A percentile compares a stretch with the other conserved stretches of the same genome.
These are phyloP conservation scores for Tribolium castaneum DNA, from an alignment of 1,140 invertebrate genomes.

Conservation along the genomic window DNA sequence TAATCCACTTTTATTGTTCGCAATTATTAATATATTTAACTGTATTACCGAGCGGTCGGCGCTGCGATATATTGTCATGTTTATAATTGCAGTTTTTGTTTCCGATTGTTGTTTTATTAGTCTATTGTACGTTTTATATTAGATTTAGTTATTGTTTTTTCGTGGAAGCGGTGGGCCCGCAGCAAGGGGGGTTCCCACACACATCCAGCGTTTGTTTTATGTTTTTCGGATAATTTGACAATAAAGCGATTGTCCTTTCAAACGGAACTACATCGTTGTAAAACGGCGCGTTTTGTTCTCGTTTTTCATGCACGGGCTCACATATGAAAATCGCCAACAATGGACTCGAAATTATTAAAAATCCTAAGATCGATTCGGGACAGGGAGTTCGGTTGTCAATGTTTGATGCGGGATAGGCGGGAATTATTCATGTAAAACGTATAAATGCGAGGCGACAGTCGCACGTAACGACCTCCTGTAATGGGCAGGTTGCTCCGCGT, in stretches of 20 bases:
- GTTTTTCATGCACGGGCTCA: slow-evolving; percentile 17
- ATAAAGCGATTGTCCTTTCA: slow-evolving; percentile 55
- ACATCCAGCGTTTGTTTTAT: slow-evolving; percentile 52
- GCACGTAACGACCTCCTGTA: slow-evolving; percentile 30
- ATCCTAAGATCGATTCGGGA: background rate
- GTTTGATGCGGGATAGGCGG: background rate
- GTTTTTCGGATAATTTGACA: slow-evolving; percentile 60
- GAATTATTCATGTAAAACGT: slow-evolving; percentile 36
- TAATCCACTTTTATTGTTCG: slow-evolving; percentile 62
- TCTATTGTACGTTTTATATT: slow-evolving; percentile 60
- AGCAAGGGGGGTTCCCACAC: background rate
- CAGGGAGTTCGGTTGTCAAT: slow-evolving; percentile 16
- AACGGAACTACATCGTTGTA: slow-evolving; percentile 34
- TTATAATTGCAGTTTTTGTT: slow-evolving; percentile 61
- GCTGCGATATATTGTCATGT: slow-evolving; percentile 58
- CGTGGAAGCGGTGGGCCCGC: background rate
- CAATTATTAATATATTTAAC: slow-evolving; percentile 63
- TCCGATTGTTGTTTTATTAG: slow-evolving; percentile 61
- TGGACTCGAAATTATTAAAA: background rate
- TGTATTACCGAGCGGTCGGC: slow-evolving; percentile 54
- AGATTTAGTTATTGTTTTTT: slow-evolving; percentile 59
- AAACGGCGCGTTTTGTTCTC: slow-evolving; percentile 32
- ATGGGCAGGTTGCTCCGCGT: slow-evolving; percentile 25
- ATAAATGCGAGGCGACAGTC: slow-evolving; percentile 33
- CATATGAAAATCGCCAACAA: slow-evolving; percentile 22